Base-by-base conservation (phyloP, 2,888 invertebrate species). In the Parthenolecanium corni region DNA sequence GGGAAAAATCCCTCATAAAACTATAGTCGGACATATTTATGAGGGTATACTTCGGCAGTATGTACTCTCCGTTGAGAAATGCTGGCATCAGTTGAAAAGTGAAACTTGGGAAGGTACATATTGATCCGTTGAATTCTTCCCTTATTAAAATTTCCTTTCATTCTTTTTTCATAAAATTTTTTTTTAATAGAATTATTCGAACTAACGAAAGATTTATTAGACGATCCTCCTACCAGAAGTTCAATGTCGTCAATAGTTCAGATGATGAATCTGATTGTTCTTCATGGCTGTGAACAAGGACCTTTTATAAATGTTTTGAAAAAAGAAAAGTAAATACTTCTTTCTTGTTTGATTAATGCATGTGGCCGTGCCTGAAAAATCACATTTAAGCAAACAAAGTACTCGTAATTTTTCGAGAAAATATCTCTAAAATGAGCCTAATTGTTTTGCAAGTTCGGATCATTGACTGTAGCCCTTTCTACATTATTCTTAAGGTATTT, bases 31-130 rank as follows among this genome's bases (percentile, higher is more conserved):
- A 2, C 76, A 78, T 70, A 75, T 77, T 20, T 83, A 82, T 70
- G 69, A 83, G 46, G 74, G 72, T 65, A 73, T 82, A 56, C 69
- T 84, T 36, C 75, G 75, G 65, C 79, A 79, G 70, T 72, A 78
- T 71, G 73, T 84, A 58, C 70, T 84, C 44, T 71, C 77, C 11
- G 75, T 75, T 70, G 73, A 76, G 65, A 70, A 76, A 68, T 80
- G 80, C 69, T 73, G 79, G 68, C 74, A 76, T 3, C 72, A 73
- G 64, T 77, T 83, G 52, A 71, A 75, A 49, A 73, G 75, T 36
- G 70, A 74, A 52, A 74, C 77, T 64, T 84, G 83, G 83, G 76
- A 76, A 72, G 78, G 82, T 81, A 71, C 68, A 68, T 66, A 54
- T 14, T 57, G 12, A 46, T 31, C 36, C 36, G 9, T 38, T 21